phyloP scores from a whole-genome alignment of 2,888 invertebrate genomes.

The Formica aserva region DNA sequence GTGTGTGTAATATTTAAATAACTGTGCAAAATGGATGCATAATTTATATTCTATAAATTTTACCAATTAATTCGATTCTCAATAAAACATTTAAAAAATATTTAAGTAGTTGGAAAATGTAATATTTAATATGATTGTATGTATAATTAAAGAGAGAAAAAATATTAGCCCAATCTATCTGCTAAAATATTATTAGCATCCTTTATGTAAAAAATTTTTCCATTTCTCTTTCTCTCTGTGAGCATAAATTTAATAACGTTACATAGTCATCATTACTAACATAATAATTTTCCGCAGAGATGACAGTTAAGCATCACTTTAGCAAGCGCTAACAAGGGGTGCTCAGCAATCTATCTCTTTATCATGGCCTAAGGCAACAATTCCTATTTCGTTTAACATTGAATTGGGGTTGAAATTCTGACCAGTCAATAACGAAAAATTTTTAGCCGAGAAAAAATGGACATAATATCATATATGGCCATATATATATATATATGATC shows the following conservation, averaged over 20 bases:
- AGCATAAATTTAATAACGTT: constrained; percentile 20
- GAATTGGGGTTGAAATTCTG: constrained; percentile 31
- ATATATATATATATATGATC: too few relatives aligned
- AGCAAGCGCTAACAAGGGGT: background rate
- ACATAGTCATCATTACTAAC: constrained; percentile 13
- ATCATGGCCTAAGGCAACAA: constrained; percentile 33
- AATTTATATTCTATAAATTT: constrained; percentile 7
- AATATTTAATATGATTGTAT: background rate
- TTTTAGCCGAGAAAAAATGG: background rate
- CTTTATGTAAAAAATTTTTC: background rate
- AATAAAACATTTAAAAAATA: background rate
- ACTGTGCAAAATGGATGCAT: background rate
- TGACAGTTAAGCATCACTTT: constrained; percentile 17
- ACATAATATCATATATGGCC: too few relatives aligned
- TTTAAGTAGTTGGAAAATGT: background rate
- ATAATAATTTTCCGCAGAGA: constrained; percentile 32
- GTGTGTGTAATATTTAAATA: background rate
- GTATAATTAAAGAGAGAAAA: background rate
- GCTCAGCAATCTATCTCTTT: constrained; percentile 31
- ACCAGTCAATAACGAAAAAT: constrained; percentile 3
- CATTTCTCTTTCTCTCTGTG: background rate
- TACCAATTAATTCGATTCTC: background rate
- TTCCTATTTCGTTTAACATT: constrained; percentile 34
- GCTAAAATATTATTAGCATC: background rate
- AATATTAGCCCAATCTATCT: background rate